These are phyloP conservation scores for Passer montanus DNA, from an alignment of 2,113 vertebrate genomes.

Conservation along the genomic window DNA sequence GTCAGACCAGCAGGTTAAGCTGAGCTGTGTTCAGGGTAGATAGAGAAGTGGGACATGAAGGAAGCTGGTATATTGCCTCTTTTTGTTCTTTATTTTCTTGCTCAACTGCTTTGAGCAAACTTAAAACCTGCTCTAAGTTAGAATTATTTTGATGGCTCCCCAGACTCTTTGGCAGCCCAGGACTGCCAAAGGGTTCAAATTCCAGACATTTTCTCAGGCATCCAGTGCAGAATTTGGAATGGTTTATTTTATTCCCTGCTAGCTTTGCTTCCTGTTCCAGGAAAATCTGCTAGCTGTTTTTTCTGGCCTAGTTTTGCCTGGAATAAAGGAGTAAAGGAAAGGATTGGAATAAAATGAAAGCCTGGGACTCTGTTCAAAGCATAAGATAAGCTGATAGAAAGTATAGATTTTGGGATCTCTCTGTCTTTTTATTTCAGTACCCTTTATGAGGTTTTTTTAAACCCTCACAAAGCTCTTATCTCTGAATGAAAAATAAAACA, in stretches of 20 bases:
- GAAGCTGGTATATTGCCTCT: background rate
- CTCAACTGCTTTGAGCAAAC: background rate
- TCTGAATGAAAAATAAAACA: background rate
- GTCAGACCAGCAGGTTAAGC: background rate
- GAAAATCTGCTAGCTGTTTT: constrained; percentile 10
- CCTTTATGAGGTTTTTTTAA: background rate
- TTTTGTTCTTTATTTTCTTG: background rate
- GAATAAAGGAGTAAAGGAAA: background rate
- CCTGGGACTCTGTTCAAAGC: background rate
- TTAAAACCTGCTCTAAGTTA: background rate
- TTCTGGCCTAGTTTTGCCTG: background rate
- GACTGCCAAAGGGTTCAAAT: background rate
- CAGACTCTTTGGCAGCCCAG: background rate
- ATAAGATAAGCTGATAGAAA: background rate
- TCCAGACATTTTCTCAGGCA: constrained; percentile 35
- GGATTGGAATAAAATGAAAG: background rate
- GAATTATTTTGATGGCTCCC: background rate
- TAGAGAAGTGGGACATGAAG: background rate
- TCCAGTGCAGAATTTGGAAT: background rate
- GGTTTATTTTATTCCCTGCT: constrained; percentile 10
- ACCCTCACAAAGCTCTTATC: background rate
- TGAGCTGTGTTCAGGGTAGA: background rate
- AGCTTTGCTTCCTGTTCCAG: background rate
- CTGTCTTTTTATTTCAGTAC: background rate
- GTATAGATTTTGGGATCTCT: background rate